These are phyloP conservation scores for Danaus plexippus DNA, from an alignment of 1,140 invertebrate genomes.

Conservation along the genomic window DNA sequence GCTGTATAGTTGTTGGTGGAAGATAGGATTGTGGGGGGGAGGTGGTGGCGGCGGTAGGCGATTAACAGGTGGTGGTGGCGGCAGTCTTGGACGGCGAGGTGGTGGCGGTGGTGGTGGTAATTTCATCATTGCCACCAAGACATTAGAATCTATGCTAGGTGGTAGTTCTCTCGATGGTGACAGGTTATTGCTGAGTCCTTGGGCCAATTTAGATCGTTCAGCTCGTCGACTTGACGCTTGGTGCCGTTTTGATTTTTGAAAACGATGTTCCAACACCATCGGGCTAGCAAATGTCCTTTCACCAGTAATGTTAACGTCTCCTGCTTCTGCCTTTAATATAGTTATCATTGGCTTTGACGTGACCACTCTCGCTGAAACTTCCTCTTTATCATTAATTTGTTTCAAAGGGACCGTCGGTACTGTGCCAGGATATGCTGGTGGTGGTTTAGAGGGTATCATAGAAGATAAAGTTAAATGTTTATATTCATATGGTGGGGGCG, in stretches of 20 bases:
- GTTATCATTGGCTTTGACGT: conserved; percentile 78
- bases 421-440: conserved; percentile 52
- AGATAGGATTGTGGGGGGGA: conserved; percentile 81
- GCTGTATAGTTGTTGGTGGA: conserved; percentile 88
- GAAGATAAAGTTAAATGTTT: conserved; percentile 55
- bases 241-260: conserved; percentile 64
- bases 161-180: conserved; percentile 52
- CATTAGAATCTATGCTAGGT: conserved; percentile 64
- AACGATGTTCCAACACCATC: conserved; percentile 61
- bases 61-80: conserved; percentile 72
- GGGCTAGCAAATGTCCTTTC: conserved; percentile 65
- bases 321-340: conserved; percentile 78
- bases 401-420: conserved; percentile 27
- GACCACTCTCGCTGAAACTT: conserved; percentile 77
- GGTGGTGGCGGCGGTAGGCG: conserved; percentile 75
- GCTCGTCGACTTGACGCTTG: conserved; percentile 61
- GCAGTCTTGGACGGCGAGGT: conserved; percentile 67
- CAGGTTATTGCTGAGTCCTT: conserved; percentile 48
- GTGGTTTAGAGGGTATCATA: conserved; percentile 36
- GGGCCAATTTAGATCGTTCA: conserved; percentile 56
- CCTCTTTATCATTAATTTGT: conserved; percentile 67
- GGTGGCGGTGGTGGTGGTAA: conserved; percentile 71
- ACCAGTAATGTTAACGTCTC: conserved; percentile 55
- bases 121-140: conserved; percentile 75
- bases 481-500: conserved; percentile 63